Base-by-base conservation (phyloP, 2,888 invertebrate genomes). In the Beris morrisii region DNA sequence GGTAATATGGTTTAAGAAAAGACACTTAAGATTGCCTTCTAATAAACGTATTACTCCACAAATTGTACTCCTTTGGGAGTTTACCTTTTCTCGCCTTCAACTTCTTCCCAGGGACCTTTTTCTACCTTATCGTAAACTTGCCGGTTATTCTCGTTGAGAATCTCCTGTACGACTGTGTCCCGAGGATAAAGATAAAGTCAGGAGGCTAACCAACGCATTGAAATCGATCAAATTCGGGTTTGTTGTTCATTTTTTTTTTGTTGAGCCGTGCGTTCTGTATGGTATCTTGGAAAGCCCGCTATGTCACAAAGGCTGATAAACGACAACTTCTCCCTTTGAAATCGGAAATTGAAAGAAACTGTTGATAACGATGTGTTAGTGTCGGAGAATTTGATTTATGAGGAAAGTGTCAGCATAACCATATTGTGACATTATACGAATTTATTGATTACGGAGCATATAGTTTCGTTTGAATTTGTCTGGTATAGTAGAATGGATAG, bases 271-370 rank as follows among this genome's bases (percentile, higher is more conserved):
- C 50, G 50, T 11, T 50, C 9, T 28, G 12, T 12, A 48, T 48
- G 48, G 48, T 12, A 57, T 45, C 58, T 4, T 13, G 43, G 44
- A 54, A 59, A 66, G 31, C 53, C 46, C 30, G 30, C 32, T 28
- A 5, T 13, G 46, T 43, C 30, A 55, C 54, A 64, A 64, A 54
- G 45, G 56, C 22, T 45, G 63, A 48, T 63, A 54, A 63, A 66
- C 67, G 67, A 67, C 64, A 67, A 67, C 64, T 64, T 67, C 45
- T 67, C 53, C 32, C 53, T 67, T 67, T 67, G 52, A 64, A 64
- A 57, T 38, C 57, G 28, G n/a, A 67, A 67, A 67, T 67, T 67
- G 67, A 64, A 67, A 67, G 67, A 64, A 64, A 22, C 55, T 57
- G n/a, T 64, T 64, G 67, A 56, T 53, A 57, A 48, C 57, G 48